Conservation (phyloP, 2,888 invertebrate genomes). For the Fabriciana adippe region DNA sequence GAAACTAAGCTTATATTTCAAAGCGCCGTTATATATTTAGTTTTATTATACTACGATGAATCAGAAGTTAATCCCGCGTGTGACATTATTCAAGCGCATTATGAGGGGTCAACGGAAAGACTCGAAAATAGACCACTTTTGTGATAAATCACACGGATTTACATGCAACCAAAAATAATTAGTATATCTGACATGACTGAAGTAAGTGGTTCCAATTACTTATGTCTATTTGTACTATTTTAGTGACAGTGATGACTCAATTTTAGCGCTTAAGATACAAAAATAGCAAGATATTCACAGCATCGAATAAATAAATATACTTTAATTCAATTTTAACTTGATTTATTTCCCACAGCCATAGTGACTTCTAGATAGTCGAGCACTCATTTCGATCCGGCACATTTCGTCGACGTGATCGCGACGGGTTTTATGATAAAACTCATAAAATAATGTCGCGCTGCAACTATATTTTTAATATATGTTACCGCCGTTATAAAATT, state of each 20-base stretch:
- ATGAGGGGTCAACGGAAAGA: slow-evolving; percentile 49
- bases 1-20: slow-evolving; percentile 14
- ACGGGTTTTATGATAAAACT: slow-evolving; percentile 49
- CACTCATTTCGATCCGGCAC: slow-evolving; percentile 40
- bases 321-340: slow-evolving; percentile 15
- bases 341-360: slow-evolving; percentile 9
- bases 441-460: slow-evolving; percentile 45
- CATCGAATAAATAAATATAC: slow-evolving; percentile 7
- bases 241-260: background rate
- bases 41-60: slow-evolving; percentile 34
- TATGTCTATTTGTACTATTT: background rate
- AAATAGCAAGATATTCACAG: background rate
- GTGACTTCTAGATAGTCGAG: slow-evolving; percentile 30
- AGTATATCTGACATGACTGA: background rate
- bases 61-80: slow-evolving; percentile 50
- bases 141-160: slow-evolving; percentile 29
- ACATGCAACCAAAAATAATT: slow-evolving; percentile 12
- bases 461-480: slow-evolving; percentile 44
- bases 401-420: slow-evolving; percentile 40
- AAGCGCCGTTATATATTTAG: slow-evolving; percentile 16
- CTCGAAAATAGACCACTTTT: slow-evolving; percentile 51
- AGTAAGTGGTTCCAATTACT: background rate
- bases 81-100: slow-evolving; percentile 51
- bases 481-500: slow-evolving; percentile 39
- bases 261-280: background rate